Base-by-base conservation (phyloP, 2,888 invertebrate species). In the Tinea trinotella region DNA sequence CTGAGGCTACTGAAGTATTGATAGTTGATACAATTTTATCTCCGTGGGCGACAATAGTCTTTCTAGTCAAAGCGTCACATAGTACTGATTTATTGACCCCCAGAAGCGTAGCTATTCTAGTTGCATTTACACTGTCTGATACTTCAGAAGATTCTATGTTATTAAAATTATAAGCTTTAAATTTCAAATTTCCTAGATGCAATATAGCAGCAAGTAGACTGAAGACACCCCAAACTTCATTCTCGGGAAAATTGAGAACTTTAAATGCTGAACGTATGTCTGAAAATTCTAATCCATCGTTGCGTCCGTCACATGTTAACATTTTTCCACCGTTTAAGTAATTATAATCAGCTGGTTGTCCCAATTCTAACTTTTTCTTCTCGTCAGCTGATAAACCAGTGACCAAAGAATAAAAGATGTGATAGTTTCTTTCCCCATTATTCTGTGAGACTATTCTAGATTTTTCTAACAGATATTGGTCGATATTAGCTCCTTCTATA, bases 401-500 rank as follows among this genome's bases (percentile, higher is more conserved):
- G 56, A 98, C 81, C 74, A 98, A 89, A 61, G 96, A 92, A 74
- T 98, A 98, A 81, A 98, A 98, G 59, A 98, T 94, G 71, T 98
- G 98, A 74, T 98, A 98, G 75, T 98, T 99, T 61, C 97, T 88
- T 75, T 98, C 98, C 53, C 94, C 96, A 54, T 88, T 88, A 61
- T 92, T 95, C 78, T 96, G 95, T n/a, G 90, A 91, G 0, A 97
- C 96, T 56, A 98, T 93, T 35, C 98, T 88, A 0, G 97, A 96
- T 74, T 98, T 98, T 74, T 98, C 98, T 62, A 98, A 78, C 46
- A 99, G 85, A 80, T 98, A 99, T 70, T 98, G 97, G 60, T 98
- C 96, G 56, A 98, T 97, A 66, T 91, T 92, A 0, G 98, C 98
- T 0, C 97, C 97, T 79, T 96, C 95, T 59, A 99, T 98, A 0